Conservation (phyloP, 2,888 invertebrate genomes). For the Deilephila porcellus region DNA sequence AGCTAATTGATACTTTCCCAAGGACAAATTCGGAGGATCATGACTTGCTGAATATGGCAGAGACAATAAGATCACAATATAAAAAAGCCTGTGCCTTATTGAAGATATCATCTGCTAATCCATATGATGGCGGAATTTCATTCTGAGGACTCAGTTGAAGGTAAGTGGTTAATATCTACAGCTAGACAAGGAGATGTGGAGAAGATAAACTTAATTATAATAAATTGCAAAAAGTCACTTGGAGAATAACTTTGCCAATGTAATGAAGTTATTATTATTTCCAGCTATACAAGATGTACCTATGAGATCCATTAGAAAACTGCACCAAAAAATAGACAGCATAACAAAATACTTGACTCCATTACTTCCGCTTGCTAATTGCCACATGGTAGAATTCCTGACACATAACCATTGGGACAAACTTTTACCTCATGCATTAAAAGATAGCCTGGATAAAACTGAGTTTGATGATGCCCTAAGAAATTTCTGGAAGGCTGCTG, state of each 20-base stretch:
- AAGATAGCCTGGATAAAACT: constrained; percentile 72
- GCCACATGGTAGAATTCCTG: constrained; percentile 89
- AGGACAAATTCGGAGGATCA: constrained; percentile 85
- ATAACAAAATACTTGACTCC: constrained; percentile 85
- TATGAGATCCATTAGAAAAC: constrained; percentile 52
- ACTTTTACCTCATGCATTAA: constrained; percentile 83
- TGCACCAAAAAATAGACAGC: constrained; percentile 73
- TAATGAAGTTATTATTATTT: background rate
- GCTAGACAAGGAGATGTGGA: background rate
- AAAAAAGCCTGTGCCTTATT: constrained; percentile 88
- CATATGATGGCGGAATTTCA: constrained; percentile 84
- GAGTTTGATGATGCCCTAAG: constrained; percentile 74
- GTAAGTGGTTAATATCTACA: background rate
- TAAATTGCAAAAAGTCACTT: too few species aligned
- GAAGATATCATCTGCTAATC: constrained; percentile 84
- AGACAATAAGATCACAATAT: constrained; percentile 87
- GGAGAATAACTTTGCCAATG: too few species aligned
- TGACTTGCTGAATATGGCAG: constrained; percentile 86
- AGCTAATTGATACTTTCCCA: constrained; percentile 87
- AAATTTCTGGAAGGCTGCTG: constrained; percentile 75
- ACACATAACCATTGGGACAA: constrained; percentile 87
- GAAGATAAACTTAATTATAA: too few species aligned
- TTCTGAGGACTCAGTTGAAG: constrained; percentile 72
- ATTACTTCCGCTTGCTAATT: constrained; percentile 87
- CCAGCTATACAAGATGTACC: constrained; percentile 41